Base-by-base conservation (phyloP, 2,113 vertebrate genomes). In the Psettodes erumei region DNA sequence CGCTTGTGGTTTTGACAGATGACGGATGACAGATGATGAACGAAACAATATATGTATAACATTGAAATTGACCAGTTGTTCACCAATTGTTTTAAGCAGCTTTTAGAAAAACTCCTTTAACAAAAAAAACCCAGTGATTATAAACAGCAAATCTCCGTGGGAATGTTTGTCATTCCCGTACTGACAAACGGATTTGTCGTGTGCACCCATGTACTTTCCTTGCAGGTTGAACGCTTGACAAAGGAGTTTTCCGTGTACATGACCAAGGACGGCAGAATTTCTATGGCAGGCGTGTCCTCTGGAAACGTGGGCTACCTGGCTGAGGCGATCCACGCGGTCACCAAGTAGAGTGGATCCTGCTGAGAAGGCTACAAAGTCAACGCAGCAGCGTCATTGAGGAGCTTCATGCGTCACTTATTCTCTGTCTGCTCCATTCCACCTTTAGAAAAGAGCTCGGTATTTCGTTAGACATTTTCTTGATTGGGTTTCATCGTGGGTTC, bases 221-320 rank as follows among this genome's bases (percentile, higher is more conserved):
- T n/a, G 38, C 86, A 99, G 98, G 98, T 99, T 67, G 97, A 97
- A 43, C 94, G 95, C 37, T 92, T 99, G 76, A 97, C 70, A 30
- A 98, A 98, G 75, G 98, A 99, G 66, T 99, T 96, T 91, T 99
- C 98, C 0, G 86, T 99, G 83, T 99, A 99, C 86, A 96, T 99
- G 98, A 99, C 98, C 25, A 99, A 99, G 85, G 98, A 99, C 10
- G 98, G 98, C 28, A 95, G 98, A 33, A 99, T 99, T 88, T 99
- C 98, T 9, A 91, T 99, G 85, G 98, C 98, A 0, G 98, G 98
- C 1, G 95, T 99, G 59, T 90, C 97, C 0, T 98, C 98, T 0
- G 93, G 94, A 73, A 99, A 99, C 0, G 97, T 98, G 21, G 96
- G 88, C 43, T 98, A 98, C 90, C 93, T 99, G 79, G 97, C 98